These are phyloP conservation scores for Campopleginae sp. DNA, from an alignment of 2,888 invertebrate genomes.

Conservation along the genomic window DNA sequence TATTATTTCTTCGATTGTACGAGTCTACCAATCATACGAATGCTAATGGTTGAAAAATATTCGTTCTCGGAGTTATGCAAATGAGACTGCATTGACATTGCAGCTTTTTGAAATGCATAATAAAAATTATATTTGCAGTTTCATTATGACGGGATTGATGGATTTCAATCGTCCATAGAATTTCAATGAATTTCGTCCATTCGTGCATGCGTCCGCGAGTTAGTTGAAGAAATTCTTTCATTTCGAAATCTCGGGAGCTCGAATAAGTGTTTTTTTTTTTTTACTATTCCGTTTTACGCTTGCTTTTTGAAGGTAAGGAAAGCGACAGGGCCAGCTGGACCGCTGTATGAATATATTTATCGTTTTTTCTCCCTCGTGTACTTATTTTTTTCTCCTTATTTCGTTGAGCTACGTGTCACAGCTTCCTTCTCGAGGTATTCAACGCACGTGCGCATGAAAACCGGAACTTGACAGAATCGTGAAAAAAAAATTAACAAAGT, in stretches of 20 bases:
- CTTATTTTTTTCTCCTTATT: background rate
- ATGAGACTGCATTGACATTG: background rate
- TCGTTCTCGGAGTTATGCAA: too few species aligned
- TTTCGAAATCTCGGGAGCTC: background rate
- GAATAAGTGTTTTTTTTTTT: background rate
- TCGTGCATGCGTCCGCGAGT: background rate
- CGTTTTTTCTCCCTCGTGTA: background rate
- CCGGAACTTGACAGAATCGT: slow-evolving; percentile 44
- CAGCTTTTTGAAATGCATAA: background rate
- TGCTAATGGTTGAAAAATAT: background rate
- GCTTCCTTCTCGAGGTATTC: slow-evolving; percentile 40
- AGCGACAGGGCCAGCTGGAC: slow-evolving; percentile 43
- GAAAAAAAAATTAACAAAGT: slow-evolving; percentile 41
- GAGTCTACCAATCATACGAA: background rate
- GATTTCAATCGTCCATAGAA: background rate
- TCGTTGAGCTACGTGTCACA: slow-evolving; percentile 6
- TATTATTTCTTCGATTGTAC: background rate
- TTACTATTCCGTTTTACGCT: background rate
- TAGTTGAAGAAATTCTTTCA: background rate
- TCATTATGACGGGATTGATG: background rate
- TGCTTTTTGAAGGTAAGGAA: slow-evolving; percentile 4
- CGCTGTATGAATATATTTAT: slow-evolving; percentile 37
- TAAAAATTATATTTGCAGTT: background rate
- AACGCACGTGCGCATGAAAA: slow-evolving; percentile 54
- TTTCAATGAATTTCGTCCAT: background rate